Base-by-base conservation (phyloP, 2,113 vertebrate species). In the Gasterosteus aculeatus region DNA sequence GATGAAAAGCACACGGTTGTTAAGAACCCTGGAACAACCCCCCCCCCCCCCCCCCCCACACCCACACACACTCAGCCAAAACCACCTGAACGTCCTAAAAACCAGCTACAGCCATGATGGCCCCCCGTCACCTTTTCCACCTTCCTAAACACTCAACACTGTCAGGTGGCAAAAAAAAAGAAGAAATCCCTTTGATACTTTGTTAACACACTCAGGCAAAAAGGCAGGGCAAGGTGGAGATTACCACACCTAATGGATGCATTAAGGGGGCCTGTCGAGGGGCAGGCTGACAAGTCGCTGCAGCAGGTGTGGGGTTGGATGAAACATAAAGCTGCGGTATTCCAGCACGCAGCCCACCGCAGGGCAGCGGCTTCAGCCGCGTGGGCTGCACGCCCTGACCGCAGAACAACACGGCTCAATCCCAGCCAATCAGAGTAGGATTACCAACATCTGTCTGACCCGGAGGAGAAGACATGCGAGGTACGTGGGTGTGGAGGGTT, bases 241-340 rank as follows among this genome's bases (percentile, higher is more conserved):
- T 93, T 92, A 93, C 85, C 82, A 86, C 85, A 87, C 83, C 88
- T 92, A 91, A 92, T 87, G 87, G 89, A 89, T 85, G 87, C 71
- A 88, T 93, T 90, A 88, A 76, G 66, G 84, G 82, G 85, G 87
- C 77, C 85, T 77, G 86, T 80, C 47, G 72, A 81, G 86, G 72
- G 86, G 67, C 84, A 85, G 41, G 53, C 65, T 83, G 87, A 92
- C 86, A 91, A 82, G 78, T 89, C 78, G 56, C 76, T 82, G 75
- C 87, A 91, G 87, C 93, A 94, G 93, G 93, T 94, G 93, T 88
- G 89, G 70, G 77, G 81, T 29, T 88, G 92, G 90, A 94, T 91
- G 92, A 93, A 94, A 94, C 86, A 58, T 68, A 84, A 94, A 82
- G 78, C 83, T 12, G 72, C n/a, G 61, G 64, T 73, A 44, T 76